phyloP scores from a whole-genome alignment of 2,797 vertebrate species.

The Lacerta agilis region DNA sequence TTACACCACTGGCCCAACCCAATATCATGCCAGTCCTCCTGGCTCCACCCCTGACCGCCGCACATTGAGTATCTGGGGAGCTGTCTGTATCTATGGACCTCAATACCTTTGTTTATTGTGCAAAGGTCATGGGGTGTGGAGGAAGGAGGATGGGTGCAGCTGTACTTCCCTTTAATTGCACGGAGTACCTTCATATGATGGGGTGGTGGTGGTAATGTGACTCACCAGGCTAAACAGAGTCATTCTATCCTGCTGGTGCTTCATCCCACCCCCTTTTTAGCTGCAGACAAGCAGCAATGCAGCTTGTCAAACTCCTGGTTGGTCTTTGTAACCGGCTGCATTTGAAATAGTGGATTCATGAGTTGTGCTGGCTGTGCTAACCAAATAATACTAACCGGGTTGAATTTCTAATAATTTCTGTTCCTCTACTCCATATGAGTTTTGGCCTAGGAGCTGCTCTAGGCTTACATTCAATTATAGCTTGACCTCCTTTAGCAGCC shows the following conservation, averaged over 20 bases:
- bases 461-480: constrained; percentile 94
- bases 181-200: no score
- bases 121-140: neutral
- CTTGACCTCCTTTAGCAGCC: constrained; percentile 88
- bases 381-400: constrained; percentile 84
- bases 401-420: constrained; percentile 91
- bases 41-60: no score
- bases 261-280: neutral
- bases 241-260: neutral
- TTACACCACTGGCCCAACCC: no score
- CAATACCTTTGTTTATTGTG: neutral
- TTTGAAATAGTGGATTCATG: neutral
- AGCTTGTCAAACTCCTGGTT: neutral
- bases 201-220: neutral
- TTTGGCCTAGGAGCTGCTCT: constrained; percentile 91
- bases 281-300: neutral
- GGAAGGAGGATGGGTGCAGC: no score
- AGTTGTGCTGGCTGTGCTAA: neutral
- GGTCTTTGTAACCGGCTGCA: neutral
- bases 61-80: neutral
- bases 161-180: neutral
- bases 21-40: neutral
- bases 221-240: neutral
- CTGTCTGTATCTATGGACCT: neutral
- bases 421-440: constrained; percentile 94